Evolutionary conservation across 2,113 vertebrate genomes (phyloP), one percentile per base, ranked within the genome.

Genomic region (Apus apus): DNA sequence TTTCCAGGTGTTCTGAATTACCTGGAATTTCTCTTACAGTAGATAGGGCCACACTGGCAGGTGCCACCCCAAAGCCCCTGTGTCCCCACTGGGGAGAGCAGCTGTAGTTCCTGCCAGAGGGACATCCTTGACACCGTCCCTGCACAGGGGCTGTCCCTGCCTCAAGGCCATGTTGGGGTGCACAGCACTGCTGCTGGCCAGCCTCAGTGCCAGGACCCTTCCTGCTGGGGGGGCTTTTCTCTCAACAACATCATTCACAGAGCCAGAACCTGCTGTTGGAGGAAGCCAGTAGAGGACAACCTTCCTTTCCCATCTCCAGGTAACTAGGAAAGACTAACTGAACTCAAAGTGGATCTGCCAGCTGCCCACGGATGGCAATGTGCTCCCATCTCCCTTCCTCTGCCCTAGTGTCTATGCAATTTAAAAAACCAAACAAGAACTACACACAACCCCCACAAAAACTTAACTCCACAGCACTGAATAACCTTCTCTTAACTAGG

Each of bases 401-500:
- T 68, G 48, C 15, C 38, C 7, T 60, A 2, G 9, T 29, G 11
- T 32, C 19, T 58, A 16, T 26, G 14, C 17, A 53, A 8, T 34
- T 64, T 86, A 96, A 27, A 72, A 26, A 22, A 22, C 10, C 9
- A 36, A 29, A 56, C 4, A 12, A 11, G 27, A 53, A 27, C 15
- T 23, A 9, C 3, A 34, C 40, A 20, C 46, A 48, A 7, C 1
- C 2, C 12, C 11, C 56, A 32, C n/a, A 8, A 56, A 43, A 76
- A 96, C 87, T 87, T 58, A 97, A 89, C 91, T 93, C 58, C 16
- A 64, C 62, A 86, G 32, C 34, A 53, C 36, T 36, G 89, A 90
- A 66, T 94, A 95, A 94, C 92, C 89, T 94, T 96, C 93, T 96
- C 27, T 93, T 93, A 88, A 93, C 62, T 76, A 96, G 94, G 80